Percentiles rank a stretch among this genome's conserved stretches.
Conservation (phyloP, 2,113 vertebrate species). For the Daboia siamensis region DNA sequence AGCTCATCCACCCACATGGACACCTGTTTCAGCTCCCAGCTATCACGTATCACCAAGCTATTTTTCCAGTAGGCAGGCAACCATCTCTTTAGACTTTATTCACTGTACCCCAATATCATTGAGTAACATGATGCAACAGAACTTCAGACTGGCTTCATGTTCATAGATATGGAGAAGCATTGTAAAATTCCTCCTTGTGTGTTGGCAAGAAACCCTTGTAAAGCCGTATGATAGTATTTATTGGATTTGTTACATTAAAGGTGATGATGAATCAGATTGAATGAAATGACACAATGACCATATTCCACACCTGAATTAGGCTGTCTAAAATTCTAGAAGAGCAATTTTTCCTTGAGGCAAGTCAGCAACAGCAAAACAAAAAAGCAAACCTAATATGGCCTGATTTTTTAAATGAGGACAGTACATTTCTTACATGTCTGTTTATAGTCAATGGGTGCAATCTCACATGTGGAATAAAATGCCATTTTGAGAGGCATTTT, state of each 20-base stretch:
- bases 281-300: neutral
- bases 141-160: neutral
- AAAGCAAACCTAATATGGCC: neutral
- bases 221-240: neutral
- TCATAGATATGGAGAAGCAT: neutral
- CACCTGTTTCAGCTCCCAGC: conserved; percentile 50
- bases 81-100: neutral
- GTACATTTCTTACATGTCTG: neutral
- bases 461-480: neutral
- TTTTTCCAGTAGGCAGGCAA: conserved; percentile 19
- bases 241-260: neutral
- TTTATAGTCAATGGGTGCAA: neutral
- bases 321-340: neutral
- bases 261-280: neutral
- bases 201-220: neutral
- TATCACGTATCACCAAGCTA: conserved; percentile 25
- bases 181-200: neutral
- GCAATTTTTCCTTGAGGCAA: neutral
- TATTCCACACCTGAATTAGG: neutral
- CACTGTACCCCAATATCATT: neutral
- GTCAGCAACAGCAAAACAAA: neutral
- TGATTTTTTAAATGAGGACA: neutral
- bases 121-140: neutral
- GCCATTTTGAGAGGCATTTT: neutral
- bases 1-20: conserved; percentile 13